phyloP scores from a whole-genome alignment of 1,140 invertebrate species.

The Temnothorax longispinosus region DNA sequence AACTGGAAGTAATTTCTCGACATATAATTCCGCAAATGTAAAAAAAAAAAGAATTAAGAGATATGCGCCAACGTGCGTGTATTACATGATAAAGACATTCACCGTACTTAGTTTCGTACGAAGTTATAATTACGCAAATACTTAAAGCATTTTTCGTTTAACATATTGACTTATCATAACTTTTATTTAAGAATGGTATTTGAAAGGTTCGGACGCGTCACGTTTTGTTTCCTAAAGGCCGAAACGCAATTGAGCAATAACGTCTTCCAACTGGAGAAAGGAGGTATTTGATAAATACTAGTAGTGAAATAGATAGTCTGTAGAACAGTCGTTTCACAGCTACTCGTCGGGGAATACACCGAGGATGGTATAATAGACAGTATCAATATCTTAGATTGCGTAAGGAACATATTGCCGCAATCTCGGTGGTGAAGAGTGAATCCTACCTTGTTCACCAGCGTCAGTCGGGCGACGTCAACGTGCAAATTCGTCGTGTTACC shows the following conservation, averaged over 20 bases:
- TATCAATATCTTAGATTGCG: neutral
- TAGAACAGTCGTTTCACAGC: neutral
- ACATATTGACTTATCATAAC: neutral
- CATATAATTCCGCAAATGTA: conserved; percentile 14
- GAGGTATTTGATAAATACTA: neutral
- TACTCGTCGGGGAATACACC: neutral
- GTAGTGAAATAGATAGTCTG: neutral
- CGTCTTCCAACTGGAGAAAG: neutral
- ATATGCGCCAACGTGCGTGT: neutral
- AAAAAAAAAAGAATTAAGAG: neutral
- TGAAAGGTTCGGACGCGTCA: conserved; percentile 6
- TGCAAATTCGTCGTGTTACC: conserved; percentile 16
- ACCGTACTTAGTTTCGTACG: neutral
- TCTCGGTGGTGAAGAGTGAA: neutral
- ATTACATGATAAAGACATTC: conserved; percentile 17
- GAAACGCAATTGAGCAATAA: neutral
- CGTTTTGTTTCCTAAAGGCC: neutral
- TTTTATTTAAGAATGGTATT: conserved; percentile 4
- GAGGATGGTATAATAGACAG: neutral
- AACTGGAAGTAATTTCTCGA: conserved; percentile 10
- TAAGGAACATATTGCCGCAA: neutral
- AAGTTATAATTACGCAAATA: conserved; percentile 26
- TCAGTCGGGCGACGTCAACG: neutral
- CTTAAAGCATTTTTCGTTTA: neutral
- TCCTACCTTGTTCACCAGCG: conserved; percentile 55